These are phyloP conservation scores for Apodemus speciosus DNA, from an alignment of 2,113 vertebrate species.

Conservation along the genomic window DNA sequence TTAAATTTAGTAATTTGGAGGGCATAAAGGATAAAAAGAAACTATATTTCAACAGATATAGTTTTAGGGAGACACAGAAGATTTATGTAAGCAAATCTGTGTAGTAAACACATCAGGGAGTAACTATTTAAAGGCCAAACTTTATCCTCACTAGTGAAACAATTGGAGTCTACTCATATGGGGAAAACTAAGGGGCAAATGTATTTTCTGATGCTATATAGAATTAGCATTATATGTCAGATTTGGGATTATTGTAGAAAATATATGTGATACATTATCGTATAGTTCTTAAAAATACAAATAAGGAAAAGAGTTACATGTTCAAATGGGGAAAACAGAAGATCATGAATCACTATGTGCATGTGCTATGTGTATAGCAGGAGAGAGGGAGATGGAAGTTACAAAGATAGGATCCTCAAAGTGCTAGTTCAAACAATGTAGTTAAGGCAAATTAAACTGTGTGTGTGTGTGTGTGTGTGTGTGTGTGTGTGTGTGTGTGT, in stretches of 20 bases:
- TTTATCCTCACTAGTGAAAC: background rate
- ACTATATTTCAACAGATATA: background rate
- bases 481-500: background rate
- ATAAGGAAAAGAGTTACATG: background rate
- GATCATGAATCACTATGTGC: background rate
- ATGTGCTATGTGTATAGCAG: background rate
- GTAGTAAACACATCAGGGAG: background rate
- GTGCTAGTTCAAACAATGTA: background rate
- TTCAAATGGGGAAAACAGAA: background rate
- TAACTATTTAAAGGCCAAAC: background rate
- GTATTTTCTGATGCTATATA: background rate
- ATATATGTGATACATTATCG: background rate
- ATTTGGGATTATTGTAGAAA: background rate
- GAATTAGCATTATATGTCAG: background rate
- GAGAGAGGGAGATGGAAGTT: background rate
- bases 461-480: background rate
- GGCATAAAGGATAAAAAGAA: background rate
- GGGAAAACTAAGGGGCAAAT: background rate
- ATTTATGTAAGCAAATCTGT: background rate
- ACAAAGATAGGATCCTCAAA: background rate
- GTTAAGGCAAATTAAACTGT: background rate
- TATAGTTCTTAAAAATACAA: conserved; percentile 25
- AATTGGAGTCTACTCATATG: background rate
- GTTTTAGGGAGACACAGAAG: background rate
- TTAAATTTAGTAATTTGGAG: conserved; percentile 13